phyloP scores from a whole-genome alignment of 2,888 invertebrate species.

The Euplexia lucipara region DNA sequence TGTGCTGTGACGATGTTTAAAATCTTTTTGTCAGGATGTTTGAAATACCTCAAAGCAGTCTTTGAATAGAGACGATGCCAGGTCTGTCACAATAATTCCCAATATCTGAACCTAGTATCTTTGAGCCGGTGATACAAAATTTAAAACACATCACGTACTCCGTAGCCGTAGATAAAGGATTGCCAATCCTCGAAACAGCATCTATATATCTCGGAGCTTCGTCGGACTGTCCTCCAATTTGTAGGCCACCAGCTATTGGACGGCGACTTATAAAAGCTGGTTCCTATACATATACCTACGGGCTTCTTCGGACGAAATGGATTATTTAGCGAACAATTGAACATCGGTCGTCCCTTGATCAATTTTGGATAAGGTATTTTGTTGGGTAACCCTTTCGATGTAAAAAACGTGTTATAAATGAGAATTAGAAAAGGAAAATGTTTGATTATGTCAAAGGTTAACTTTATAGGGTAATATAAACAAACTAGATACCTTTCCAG shows the following conservation, averaged over 20 bases:
- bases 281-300: constrained; percentile 38
- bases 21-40: constrained; percentile 22
- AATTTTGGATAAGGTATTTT: constrained; percentile 68
- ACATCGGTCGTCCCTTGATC: constrained; percentile 66
- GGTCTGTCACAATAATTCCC: background rate
- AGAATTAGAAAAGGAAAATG: constrained; percentile 28
- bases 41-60: background rate
- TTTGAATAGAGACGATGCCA: background rate
- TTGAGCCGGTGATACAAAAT: constrained; percentile 22
- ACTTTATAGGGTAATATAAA: constrained; percentile 15
- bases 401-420: constrained; percentile 35
- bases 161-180: constrained; percentile 29
- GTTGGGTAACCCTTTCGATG: constrained; percentile 33
- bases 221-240: constrained; percentile 55
- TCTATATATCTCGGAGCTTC: constrained; percentile 33
- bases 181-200: constrained; percentile 41
- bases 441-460: constrained; percentile 26
- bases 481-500: background rate
- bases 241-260: constrained; percentile 49
- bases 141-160: constrained; percentile 40
- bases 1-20: constrained; percentile 14
- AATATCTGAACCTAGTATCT: background rate
- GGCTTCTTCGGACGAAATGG: constrained; percentile 59
- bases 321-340: constrained; percentile 70
- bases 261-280: constrained; percentile 50